A percentile compares a stretch with the other conserved stretches of the same genome.
Conservation (phyloP, 1,140 invertebrate genomes). For the Drosophila ogumai region DNA sequence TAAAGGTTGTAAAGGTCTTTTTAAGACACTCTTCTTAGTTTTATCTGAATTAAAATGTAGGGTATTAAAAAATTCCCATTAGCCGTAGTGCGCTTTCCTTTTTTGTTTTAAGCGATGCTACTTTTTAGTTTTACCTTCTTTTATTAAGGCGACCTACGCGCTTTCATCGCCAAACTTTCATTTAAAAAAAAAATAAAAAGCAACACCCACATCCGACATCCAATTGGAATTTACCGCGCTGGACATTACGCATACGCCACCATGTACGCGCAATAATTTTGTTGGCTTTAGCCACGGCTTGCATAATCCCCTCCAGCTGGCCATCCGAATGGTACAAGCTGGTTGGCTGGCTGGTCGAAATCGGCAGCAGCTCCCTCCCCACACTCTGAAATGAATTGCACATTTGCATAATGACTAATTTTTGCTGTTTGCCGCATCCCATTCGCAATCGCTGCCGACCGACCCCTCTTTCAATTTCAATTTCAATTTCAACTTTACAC, state of each 20-base stretch:
- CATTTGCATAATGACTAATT: conserved; percentile 81
- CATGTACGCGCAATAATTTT: conserved; percentile 65
- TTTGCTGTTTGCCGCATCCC: conserved; percentile 45
- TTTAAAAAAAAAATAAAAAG: conserved; percentile 11
- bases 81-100: not conserved
- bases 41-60: not conserved
- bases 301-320: conserved; percentile 64
- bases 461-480: conserved; percentile 30
- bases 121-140: conserved; percentile 8
- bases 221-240: conserved; percentile 42
- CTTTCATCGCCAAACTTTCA: conserved; percentile 47
- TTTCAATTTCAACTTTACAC: conserved; percentile 48
- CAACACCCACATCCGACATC: conserved; percentile 38
- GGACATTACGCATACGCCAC: conserved; percentile 78
- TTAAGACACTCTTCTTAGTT: not conserved
- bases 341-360: conserved; percentile 28
- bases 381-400: conserved; percentile 62
- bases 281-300: conserved; percentile 49
- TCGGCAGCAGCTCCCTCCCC: not conserved
- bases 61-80: not conserved
- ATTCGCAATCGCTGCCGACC: conserved; percentile 28
- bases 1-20: not conserved
- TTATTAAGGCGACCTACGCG: conserved; percentile 32
- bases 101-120: conserved; percentile 11
- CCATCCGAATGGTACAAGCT: conserved; percentile 52